A percentile compares a stretch with the other conserved stretches of the same genome.
These are phyloP conservation scores for Protosalanx chinensis DNA, from an alignment of 2,797 vertebrate genomes.

Conservation along the genomic window DNA sequence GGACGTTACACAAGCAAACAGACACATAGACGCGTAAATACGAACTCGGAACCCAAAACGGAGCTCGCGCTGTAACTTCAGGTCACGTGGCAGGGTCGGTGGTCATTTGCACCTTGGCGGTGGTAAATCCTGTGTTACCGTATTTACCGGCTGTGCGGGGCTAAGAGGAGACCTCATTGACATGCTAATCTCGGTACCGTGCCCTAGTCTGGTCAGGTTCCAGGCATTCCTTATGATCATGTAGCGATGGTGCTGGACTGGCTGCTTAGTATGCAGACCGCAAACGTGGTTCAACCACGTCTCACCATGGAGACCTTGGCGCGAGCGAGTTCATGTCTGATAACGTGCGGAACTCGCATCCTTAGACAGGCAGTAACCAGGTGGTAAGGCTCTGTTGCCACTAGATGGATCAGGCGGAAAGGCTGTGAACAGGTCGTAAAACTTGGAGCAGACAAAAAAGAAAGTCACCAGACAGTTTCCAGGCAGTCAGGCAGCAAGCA, in stretches of 20 bases:
- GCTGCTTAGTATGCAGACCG: not conserved
- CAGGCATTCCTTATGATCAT: not conserved
- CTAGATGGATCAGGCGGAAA: too few relatives aligned
- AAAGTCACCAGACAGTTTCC: too few relatives aligned
- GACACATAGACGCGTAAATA: not conserved
- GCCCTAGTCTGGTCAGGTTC: not conserved
- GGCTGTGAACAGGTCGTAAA: too few relatives aligned
- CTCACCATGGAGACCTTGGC: not conserved
- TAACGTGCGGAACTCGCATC: too few relatives aligned
- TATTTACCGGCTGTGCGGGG: not conserved
- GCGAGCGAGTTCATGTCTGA: too few relatives aligned
- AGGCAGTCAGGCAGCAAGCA: too few relatives aligned
- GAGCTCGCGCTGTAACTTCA: not conserved
- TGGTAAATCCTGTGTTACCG: not conserved
- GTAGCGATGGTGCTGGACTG: not conserved
- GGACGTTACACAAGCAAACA: not conserved
- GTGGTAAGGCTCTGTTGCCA: too few relatives aligned
- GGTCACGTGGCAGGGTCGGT: not conserved
- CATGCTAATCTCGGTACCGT: conserved; percentile 5
- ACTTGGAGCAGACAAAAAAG: too few relatives aligned
- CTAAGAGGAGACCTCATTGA: conserved; percentile 37
- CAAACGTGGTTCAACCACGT: not conserved
- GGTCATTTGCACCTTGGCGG: not conserved
- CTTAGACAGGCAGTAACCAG: too few relatives aligned
- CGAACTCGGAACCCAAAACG: not conserved